Evolutionary conservation across 2,888 invertebrate species (phyloP), one percentile per base, ranked within the genome.

Genomic region (Pterostichus madidus): DNA sequence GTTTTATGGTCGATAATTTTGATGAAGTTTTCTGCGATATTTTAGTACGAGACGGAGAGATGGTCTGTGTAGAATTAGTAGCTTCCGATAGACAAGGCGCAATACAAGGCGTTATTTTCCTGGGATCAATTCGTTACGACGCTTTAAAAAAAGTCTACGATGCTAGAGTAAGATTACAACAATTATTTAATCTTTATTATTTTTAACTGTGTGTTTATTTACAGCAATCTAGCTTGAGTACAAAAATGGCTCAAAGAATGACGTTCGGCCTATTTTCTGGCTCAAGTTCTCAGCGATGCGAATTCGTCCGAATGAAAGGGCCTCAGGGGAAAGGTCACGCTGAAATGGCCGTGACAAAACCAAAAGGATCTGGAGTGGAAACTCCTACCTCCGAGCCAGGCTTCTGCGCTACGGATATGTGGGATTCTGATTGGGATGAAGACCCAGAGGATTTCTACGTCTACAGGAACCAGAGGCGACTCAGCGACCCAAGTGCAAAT

Each of bases 21-120:
- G 99, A 99, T 90, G 98, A 99, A 94, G 98, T 98, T 84, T 99
- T 99, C 92, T 96, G 96, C 91, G 99, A 99, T 91, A 98, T 99
- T 88, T 92, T 98, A 88, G 98, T 99, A 44, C 93, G 98, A 64
- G 99, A 99, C 91, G 99, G 99, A 0, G 99, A 99, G 92, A 98
- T 99, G 96, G 98, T 99, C 80, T 99, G 99, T 91, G 99, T 99
- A 84, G 99, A 99, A 91, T 91, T 99, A 88, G 96, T 98, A 83
- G 99, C 99, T 80, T 94, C 95, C 53, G 99, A 99, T 88, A 93
- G 96, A 85, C 94, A 95, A 88, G 96, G 94, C 77, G 92, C 94
- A 39, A 94, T 96, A 68, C 97, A 98, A 90, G 97, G 97, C 31
- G 99, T 99, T 86, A 95, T 99, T 87, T 99, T 99, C 91, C 94